Percentiles rank a stretch among this genome's conserved stretches.
These are phyloP conservation scores for Thamnophis elegans DNA, from an alignment of 2,797 vertebrate genomes.

Conservation along the genomic window DNA sequence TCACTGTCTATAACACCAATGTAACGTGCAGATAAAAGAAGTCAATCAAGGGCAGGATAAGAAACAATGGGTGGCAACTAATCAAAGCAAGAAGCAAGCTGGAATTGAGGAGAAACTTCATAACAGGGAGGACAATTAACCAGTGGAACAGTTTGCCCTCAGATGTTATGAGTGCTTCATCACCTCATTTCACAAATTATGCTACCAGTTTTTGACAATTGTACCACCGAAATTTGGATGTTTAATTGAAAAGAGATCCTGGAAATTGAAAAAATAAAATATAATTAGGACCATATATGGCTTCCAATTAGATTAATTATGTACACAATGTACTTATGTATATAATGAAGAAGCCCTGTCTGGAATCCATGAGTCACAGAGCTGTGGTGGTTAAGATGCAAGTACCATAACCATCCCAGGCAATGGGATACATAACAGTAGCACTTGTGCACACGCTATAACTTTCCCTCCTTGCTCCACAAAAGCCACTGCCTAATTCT, in stretches of 20 bases:
- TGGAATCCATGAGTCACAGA: not conserved
- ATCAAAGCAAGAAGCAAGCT: no score
- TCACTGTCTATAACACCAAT: not conserved
- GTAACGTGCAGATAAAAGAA: not conserved
- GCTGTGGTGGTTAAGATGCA: not conserved
- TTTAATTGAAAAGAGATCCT: not conserved
- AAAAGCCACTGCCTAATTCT: not conserved
- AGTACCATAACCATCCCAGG: not conserved
- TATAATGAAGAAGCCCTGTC: not conserved
- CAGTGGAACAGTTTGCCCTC: no score
- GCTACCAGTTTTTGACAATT: not conserved
- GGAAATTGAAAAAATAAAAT: not conserved
- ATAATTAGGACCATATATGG: not conserved
- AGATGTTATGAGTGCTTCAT: no score
- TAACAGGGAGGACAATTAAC: no score
- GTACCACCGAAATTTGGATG: not conserved
- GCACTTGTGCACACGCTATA: not conserved
- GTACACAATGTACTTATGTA: not conserved
- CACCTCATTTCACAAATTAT: not conserved
- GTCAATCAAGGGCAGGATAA: no score
- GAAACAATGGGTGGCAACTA: no score
- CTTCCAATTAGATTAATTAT: not conserved
- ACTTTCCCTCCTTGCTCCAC: not conserved
- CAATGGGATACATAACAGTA: not conserved
- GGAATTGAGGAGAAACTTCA: no score